Evolutionary conservation across 2,113 vertebrate species (phyloP), one percentile per base, ranked within the genome.

Genomic region (Lasiurus cinereus): DNA sequence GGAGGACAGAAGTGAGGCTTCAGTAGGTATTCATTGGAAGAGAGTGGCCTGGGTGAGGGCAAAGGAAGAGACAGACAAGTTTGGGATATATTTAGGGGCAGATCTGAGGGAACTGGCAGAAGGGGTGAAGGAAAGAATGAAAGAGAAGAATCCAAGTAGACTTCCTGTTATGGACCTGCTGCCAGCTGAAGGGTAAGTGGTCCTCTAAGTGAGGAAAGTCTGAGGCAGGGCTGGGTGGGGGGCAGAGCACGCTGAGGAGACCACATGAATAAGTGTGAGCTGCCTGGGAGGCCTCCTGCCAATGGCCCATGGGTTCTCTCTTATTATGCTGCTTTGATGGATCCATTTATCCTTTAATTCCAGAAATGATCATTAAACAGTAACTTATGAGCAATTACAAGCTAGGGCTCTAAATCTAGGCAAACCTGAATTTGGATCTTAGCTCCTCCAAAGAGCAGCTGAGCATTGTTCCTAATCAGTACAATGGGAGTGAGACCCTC

Each of bases 11-110:
- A 27, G n/a, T 0, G 9, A 72, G 36, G 62, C 9, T 62, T 69
- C n/a, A 8, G 8, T 0, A 15, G 39, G 36, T 10, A 1, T 83
- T 43, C 39, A 54, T 73, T 5, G 36, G 70, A 88, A 83, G 56
- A 39, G 0, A 2, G 27, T 50, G 11, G 16, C 15, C 31, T 64
- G 11, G 29, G 22, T 5, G 54, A 48, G 4, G 21, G 19, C 27
- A 48, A 1, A 15, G 13, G 31, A 54, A 54, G 73, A 91, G 56
- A 31, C 2, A 22, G 52, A 21, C 18, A 78, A 39, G n/a, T 73
- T 8, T 13, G 59, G 22, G 22, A 64, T 31, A 67, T 2, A 2
- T 70, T 70, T 50, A 48, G 24, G 48, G 54, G 29, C 50, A 90
- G 80, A 36, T n/a, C 27, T 2, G 8, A 83, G 29, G n/a, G 14